Evolutionary conservation across 2,797 vertebrate species (phyloP).

Genomic region (Poecilia wingei): DNA sequence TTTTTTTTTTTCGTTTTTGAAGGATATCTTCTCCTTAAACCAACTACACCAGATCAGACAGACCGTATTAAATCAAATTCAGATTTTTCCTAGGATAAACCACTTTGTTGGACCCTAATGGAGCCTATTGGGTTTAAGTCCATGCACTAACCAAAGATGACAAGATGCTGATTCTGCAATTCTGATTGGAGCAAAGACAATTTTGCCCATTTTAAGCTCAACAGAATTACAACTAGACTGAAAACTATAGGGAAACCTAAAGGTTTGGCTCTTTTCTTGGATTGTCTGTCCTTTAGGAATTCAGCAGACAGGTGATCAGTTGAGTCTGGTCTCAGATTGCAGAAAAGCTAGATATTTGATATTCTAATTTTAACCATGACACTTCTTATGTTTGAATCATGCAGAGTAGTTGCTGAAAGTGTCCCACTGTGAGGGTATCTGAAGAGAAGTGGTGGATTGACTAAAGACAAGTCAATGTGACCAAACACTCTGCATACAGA

Average conservation of each 20-base stretch:
- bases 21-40: background rate
- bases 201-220: background rate
- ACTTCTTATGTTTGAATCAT: background rate
- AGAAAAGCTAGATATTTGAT: no score
- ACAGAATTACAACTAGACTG: background rate
- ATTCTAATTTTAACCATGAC: background rate
- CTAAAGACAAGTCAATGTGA: background rate
- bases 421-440: background rate
- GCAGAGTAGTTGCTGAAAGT: background rate
- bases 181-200: background rate
- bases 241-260: background rate
- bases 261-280: background rate
- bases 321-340: background rate
- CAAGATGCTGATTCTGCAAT: background rate
- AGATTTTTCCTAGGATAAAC: background rate
- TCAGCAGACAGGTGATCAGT: background rate
- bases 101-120: background rate
- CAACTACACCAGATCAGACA: background rate
- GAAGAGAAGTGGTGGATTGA: background rate
- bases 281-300: background rate
- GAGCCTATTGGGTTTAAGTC: background rate
- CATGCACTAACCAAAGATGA: background rate
- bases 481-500: no score
- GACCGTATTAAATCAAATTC: background rate
- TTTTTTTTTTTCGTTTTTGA: background rate